Percentiles rank a stretch among this genome's conserved stretches.
Conservation (phyloP, 2,797 vertebrate species). For the Phylloscopus collybita region DNA sequence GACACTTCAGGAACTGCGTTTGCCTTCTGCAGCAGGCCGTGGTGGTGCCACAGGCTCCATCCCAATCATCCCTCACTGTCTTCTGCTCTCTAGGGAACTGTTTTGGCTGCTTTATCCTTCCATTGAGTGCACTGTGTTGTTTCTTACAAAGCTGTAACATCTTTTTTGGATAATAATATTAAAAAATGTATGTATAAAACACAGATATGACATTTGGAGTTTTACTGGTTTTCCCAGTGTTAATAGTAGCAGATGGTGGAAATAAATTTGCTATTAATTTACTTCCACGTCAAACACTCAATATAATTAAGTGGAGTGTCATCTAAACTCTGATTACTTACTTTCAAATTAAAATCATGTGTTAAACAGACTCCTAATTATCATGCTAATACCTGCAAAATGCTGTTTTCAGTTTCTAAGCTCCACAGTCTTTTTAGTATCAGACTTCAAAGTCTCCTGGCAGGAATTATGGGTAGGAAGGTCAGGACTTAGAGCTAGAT, state of each 20-base stretch:
- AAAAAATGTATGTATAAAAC: neutral
- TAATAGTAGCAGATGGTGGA: constrained; percentile 22
- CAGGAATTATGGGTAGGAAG: constrained; percentile 50
- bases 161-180: neutral
- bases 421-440: neutral
- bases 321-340: constrained; percentile 58
- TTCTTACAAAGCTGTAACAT: neutral
- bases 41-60: neutral
- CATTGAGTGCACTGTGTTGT: neutral
- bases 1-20: neutral
- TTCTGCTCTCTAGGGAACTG: neutral
- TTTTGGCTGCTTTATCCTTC: neutral
- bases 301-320: constrained; percentile 58
- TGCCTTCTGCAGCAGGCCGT: neutral
- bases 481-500: constrained; percentile 38
- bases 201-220: neutral
- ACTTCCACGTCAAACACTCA: constrained; percentile 50
- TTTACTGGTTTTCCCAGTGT: neutral
- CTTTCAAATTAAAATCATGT: constrained; percentile 38
- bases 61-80: neutral
- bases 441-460: constrained; percentile 56
- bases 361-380: constrained; percentile 47
- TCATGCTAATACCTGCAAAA: constrained; percentile 60
- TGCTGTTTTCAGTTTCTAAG: constrained; percentile 19
- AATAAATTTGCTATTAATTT: constrained; percentile 60